Evolutionary conservation across 2,797 vertebrate genomes (phyloP), one percentile per base, ranked within the genome.

Genomic region (Sus cebifrons): DNA sequence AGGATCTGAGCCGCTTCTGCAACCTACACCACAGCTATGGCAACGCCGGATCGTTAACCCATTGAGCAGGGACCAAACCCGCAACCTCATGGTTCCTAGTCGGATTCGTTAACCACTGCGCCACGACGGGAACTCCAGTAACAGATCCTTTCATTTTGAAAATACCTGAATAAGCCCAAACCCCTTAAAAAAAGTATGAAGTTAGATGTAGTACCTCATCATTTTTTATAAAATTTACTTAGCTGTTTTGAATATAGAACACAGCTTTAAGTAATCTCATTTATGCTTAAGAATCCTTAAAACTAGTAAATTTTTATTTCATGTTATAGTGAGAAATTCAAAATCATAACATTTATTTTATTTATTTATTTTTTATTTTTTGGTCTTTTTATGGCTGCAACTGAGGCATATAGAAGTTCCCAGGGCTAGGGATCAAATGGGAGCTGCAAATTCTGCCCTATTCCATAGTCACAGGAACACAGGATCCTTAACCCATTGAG

Each of bases 191-290:
- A 44, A 27, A n/a, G 2, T 58, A 13, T 60, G 2, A 93, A 9
- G 2, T 67, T 64, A 67, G 65, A 64, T 25, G 1, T 64, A 65
- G 65, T 70, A 86, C 52, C 32, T 49, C 60, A 77, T 86, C 12
- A 20, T 23, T 84, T 91, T 91, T 86, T n/a, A 74, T 79, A 67
- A 96, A 94, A 87, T 29, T 7, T 52, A 65, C 17, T 49, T 36
- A 29, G 16, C 14, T 85, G 2, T 81, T 93, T 87, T 60, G 29
- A 96, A n/a, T 77, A 85, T 11, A 65, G 44, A 93, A 32, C 49
- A 82, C 17, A 86, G 54, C 1, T 96, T 86, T 75, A 95, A 20
- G 9, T 67, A 64, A 86, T 58, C 27, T 60, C 7, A 5, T 65
- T 18, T 2, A 29, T 58, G 17, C 18, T 85, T 79, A 70, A 93